These are phyloP conservation scores for Mylabris phalerata DNA, from an alignment of 1,140 invertebrate genomes.

Conservation along the genomic window DNA sequence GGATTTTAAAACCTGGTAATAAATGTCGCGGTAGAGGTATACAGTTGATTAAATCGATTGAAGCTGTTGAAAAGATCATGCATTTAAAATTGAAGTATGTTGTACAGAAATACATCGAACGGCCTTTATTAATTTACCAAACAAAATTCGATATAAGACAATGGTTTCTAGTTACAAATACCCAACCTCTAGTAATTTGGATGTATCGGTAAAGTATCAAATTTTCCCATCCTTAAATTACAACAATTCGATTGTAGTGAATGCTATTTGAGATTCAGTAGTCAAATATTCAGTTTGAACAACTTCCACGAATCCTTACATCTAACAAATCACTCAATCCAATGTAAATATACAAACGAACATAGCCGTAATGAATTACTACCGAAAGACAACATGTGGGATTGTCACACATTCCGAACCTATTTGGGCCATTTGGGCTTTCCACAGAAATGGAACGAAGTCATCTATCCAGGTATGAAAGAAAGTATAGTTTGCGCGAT, in stretches of 20 bases:
- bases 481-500: conserved; percentile 81
- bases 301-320: conserved; percentile 91
- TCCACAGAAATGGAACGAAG: conserved; percentile 65
- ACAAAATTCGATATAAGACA: conserved; percentile 92
- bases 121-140: conserved; percentile 76
- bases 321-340: conserved; percentile 89
- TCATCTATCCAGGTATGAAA: conserved; percentile 67
- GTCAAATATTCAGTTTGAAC: conserved; percentile 80
- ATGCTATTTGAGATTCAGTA: conserved; percentile 88
- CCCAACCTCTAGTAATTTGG: conserved; percentile 87
- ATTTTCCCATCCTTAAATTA: background rate
- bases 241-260: conserved; percentile 51
- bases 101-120: conserved; percentile 94
- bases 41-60: conserved; percentile 75
- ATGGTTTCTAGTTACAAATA: conserved; percentile 88
- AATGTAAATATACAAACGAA: conserved; percentile 82
- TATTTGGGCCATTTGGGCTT: conserved; percentile 67
- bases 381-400: conserved; percentile 83
- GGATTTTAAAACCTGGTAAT: conserved; percentile 94
- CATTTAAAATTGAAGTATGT: conserved; percentile 64
- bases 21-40: conserved; percentile 89
- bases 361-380: conserved; percentile 64
- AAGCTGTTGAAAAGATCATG: conserved; percentile 73
- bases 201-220: conserved; percentile 65
- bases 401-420: conserved; percentile 68